phyloP scores from a whole-genome alignment of 2,888 invertebrate species.

The Hemaris fuciformis region DNA sequence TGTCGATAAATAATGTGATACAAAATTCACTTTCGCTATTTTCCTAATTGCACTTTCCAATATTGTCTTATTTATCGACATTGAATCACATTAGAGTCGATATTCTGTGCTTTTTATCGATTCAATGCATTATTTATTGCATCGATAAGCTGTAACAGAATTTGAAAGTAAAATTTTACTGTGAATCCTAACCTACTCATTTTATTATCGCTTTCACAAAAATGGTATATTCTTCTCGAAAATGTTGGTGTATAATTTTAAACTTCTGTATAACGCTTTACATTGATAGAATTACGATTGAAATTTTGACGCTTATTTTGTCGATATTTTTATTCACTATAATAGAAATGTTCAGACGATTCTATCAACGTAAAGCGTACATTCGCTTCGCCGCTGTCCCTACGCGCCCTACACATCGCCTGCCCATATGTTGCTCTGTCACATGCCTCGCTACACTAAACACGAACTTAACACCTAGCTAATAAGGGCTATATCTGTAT shows the following conservation, averaged over 20 bases:
- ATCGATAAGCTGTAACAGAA: not conserved
- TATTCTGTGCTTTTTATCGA: not conserved
- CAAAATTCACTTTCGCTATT: not conserved
- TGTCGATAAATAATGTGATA: slow-evolving; percentile 5
- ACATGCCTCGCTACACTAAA: slow-evolving; percentile 78
- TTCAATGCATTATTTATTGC: not conserved
- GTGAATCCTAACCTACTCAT: slow-evolving; percentile 14
- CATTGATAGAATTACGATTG: slow-evolving; percentile 31
- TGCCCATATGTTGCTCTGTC: slow-evolving; percentile 71
- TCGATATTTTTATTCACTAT: not conserved
- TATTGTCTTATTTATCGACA: not conserved
- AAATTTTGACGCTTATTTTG: not conserved
- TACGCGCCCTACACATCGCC: slow-evolving; percentile 71
- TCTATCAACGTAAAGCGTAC: slow-evolving; percentile 30
- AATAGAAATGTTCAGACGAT: not conserved
- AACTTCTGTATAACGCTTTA: slow-evolving; percentile 33
- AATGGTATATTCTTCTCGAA: not conserved
- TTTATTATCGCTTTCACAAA: slow-evolving; percentile 11
- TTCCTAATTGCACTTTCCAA: not conserved
- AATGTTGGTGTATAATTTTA: slow-evolving; percentile 3
- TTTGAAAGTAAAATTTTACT: slow-evolving; percentile 1
- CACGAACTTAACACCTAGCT: slow-evolving; percentile 65
- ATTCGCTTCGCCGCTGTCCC: slow-evolving; percentile 74
- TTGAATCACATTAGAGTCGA: not conserved
- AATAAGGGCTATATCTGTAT: slow-evolving; percentile 45